These are phyloP conservation scores for Periphyllus acericola DNA, from an alignment of 2,888 invertebrate genomes.

Conservation along the genomic window DNA sequence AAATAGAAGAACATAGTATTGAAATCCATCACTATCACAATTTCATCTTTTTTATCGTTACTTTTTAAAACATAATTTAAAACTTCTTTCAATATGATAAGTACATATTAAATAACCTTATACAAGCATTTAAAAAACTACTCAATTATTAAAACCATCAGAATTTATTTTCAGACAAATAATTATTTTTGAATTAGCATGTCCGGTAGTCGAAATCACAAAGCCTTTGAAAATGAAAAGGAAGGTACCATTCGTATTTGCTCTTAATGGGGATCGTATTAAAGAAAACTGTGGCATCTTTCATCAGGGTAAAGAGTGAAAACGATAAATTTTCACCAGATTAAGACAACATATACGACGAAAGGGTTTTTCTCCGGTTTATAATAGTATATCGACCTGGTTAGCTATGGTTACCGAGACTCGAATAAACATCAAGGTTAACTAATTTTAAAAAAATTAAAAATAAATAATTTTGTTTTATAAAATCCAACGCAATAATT, in stretches of 20 bases:
- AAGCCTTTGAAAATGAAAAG: background rate
- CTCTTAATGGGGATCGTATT: background rate
- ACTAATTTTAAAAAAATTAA: background rate
- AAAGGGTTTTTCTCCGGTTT: background rate
- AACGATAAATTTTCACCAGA: slow-evolving; percentile 16
- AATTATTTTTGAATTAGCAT: slow-evolving; percentile 23
- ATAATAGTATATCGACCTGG: slow-evolving; percentile 7
- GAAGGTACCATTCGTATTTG: slow-evolving; percentile 9
- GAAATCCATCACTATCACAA: too few relatives aligned
- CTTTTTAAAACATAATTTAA: too few relatives aligned
- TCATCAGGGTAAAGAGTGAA: background rate
- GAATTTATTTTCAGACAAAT: background rate
- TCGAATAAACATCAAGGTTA: background rate
- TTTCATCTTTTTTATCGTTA: too few relatives aligned
- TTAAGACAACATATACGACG: background rate
- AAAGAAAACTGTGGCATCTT: slow-evolving; percentile 1
- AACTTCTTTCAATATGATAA: too few relatives aligned
- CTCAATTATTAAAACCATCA: background rate
- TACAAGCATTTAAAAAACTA: background rate
- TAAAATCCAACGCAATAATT: background rate
- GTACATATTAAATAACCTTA: background rate
- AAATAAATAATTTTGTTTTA: background rate
- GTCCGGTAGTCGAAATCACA: background rate
- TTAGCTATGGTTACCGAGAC: background rate
- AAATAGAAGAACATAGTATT: too few relatives aligned